Evolutionary conservation across 2,888 invertebrate species (phyloP), one percentile per base, ranked within the genome.

Genomic region (Leucoma salicis): DNA sequence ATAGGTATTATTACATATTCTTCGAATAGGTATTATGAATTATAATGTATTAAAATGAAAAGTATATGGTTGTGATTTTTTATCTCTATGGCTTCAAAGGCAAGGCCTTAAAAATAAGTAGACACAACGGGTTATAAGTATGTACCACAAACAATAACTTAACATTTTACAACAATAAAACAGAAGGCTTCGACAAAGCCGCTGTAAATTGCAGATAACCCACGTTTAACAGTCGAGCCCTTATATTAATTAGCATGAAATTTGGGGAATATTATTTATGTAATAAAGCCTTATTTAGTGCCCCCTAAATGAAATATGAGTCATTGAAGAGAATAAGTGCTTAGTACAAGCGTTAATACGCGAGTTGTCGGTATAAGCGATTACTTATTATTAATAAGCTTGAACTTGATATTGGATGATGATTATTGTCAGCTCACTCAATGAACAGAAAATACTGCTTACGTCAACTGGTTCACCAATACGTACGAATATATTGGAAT

Each of bases 251-350:
- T 87, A 87, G 86, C 70, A 71, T 54, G 74, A 82, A 85, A 86
- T 86, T 81, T 81, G 78, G 75, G 82, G 84, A 82, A 73, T 85
- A 85, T 84, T 85, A 86, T 86, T 86, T 81, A 82, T 80, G 78
- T 81, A 82, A 86, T 87, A 87, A 87, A 86, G 84, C 81, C 83
- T 86, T 81, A 86, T 87, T 87, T 87, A 85, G 73, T 65, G 68
- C 74, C 80, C 76, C 77, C 72, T 63, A 73, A 81, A 82, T 87
- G 82, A 88, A 88, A 83, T 88, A 89, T 81, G 79, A 80, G 75
- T 82, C 74, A 85, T 87, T 78, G 76, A 76, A 57, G 78, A 77
- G 78, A 84, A 65, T 80, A 76, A 84, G 78, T 76, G 70, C 76
- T 86, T 74, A 83, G 79, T 70, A 73, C 62, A 57, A 37, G 46